A percentile compares a stretch with the other conserved stretches of the same genome.
Conservation (phyloP, 2,113 vertebrate genomes). For the Platycercus adscitus region DNA sequence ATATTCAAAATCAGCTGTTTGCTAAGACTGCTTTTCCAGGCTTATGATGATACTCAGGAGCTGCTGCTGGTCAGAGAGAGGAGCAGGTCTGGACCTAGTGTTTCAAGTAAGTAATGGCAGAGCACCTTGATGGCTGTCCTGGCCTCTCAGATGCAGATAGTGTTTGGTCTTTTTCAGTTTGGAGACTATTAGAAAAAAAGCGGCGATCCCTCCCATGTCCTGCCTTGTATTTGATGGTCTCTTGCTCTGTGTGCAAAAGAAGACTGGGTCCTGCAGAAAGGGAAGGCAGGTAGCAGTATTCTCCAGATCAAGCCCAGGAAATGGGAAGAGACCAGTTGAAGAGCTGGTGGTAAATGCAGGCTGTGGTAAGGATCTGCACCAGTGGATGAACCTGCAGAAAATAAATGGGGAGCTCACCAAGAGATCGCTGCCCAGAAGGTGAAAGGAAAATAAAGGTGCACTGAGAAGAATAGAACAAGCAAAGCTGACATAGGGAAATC, state of each 20-base stretch:
- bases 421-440: neutral
- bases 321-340: neutral
- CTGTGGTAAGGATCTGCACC: neutral
- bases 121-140: neutral
- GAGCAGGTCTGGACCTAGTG: neutral
- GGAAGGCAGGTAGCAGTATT: neutral
- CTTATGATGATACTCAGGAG: neutral
- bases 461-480: neutral
- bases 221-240: fast-evolving
- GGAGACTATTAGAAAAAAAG: neutral
- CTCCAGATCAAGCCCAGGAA: neutral
- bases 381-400: neutral
- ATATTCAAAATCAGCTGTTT: neutral
- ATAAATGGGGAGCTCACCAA: neutral
- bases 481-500: neutral
- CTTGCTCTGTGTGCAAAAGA: neutral
- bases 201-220: neutral
- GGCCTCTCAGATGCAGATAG: neutral
- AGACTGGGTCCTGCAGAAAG: neutral
- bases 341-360: neutral
- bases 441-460: neutral
- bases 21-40: neutral
- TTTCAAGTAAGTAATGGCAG: neutral
- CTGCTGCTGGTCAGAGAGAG: neutral
- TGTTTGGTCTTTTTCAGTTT: fast-evolving